These are phyloP conservation scores for Lingula anatina DNA, from an alignment of 2,888 invertebrate species.

Conservation along the genomic window DNA sequence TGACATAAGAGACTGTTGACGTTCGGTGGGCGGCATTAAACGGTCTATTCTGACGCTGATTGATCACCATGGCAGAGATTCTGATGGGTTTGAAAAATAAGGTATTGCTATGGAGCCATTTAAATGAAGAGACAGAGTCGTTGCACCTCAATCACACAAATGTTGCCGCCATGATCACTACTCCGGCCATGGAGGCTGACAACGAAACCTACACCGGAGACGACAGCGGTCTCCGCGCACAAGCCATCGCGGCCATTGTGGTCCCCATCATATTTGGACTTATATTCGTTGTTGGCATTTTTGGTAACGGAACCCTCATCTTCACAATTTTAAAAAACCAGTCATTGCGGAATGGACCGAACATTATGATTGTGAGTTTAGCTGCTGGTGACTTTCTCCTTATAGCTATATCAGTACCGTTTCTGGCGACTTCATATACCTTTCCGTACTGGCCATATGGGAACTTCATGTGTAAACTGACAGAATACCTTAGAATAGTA, in stretches of 20 bases:
- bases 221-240: too few species aligned
- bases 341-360: slow-evolving; percentile 80
- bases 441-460: slow-evolving; percentile 89
- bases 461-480: slow-evolving; percentile 66
- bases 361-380: slow-evolving; percentile 74
- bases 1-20: too few species aligned
- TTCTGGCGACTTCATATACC: slow-evolving; percentile 78
- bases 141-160: too few species aligned
- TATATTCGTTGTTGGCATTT: slow-evolving; percentile 75
- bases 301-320: slow-evolving; percentile 79
- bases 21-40: too few species aligned
- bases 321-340: slow-evolving; percentile 72
- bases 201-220: too few species aligned
- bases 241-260: slow-evolving; percentile 66
- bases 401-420: slow-evolving; percentile 76
- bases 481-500: slow-evolving; percentile 81
- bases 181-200: too few species aligned
- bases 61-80: too few species aligned
- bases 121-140: too few species aligned
- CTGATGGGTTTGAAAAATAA: too few species aligned
- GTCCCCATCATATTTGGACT: slow-evolving; percentile 76
- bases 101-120: too few species aligned
- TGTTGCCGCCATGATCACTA: too few species aligned
- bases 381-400: slow-evolving; percentile 78
- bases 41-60: too few species aligned